Conservation (phyloP, 2,888 invertebrate species). For the Itoplectis maculator region DNA sequence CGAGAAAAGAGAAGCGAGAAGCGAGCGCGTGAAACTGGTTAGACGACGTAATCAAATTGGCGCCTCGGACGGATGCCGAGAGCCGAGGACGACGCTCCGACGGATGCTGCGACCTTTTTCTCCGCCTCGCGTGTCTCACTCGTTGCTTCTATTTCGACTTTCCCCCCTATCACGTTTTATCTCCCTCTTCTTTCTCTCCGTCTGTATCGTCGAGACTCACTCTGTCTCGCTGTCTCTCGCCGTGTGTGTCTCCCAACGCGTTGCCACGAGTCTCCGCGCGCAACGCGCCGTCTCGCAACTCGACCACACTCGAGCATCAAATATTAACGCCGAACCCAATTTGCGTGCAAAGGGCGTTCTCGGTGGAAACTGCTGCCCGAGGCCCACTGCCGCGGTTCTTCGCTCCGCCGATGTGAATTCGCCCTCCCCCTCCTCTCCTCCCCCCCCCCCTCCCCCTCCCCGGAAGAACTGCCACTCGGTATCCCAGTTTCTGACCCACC, state of each 20-base stretch:
- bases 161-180: background rate
- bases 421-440: too few relatives aligned
- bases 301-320: slow-evolving; percentile 81
- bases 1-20: slow-evolving; percentile 2
- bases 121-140: slow-evolving; percentile 69
- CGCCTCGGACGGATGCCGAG: slow-evolving; percentile 77
- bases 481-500: slow-evolving; percentile 20
- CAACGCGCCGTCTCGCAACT: slow-evolving; percentile 69
- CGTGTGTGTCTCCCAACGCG: slow-evolving; percentile 73
- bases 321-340: slow-evolving; percentile 82
- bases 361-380: slow-evolving; percentile 75
- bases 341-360: slow-evolving; percentile 81
- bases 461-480: slow-evolving; percentile 58
- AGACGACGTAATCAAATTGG: slow-evolving; percentile 81
- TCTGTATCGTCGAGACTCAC: background rate
- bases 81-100: slow-evolving; percentile 45
- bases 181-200: background rate
- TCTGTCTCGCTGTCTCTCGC: background rate
- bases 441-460: too few relatives aligned
- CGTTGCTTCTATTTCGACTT: slow-evolving; percentile 37
- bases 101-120: slow-evolving; percentile 81
- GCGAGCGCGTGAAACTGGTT: slow-evolving; percentile 78
- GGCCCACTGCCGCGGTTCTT: slow-evolving; percentile 62
- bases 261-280: slow-evolving; percentile 76
- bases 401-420: slow-evolving; percentile 71